Conservation (phyloP, 2,113 vertebrate species). For the Strigops habroptila region DNA sequence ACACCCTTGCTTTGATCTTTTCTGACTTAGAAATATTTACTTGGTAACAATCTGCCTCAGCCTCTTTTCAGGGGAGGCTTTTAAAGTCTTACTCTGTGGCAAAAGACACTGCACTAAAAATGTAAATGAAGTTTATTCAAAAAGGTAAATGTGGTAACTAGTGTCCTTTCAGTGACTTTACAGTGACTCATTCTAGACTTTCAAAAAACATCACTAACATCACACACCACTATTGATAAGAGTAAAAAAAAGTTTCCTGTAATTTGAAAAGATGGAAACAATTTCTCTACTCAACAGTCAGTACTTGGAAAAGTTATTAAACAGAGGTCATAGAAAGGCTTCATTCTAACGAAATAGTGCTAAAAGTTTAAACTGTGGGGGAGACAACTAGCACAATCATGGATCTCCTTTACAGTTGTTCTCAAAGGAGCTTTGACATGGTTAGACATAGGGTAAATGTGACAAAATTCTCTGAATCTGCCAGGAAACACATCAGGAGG, state of each 20-base stretch:
- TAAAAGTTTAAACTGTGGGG: constrained; percentile 30
- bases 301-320: constrained; percentile 62
- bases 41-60: not conserved
- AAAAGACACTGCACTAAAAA: constrained; percentile 54
- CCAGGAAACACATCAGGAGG: constrained; percentile 38
- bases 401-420: constrained; percentile 55
- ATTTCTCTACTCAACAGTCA: constrained; percentile 61
- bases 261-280: constrained; percentile 72
- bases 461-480: constrained; percentile 52
- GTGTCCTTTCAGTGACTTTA: constrained; percentile 77
- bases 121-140: constrained; percentile 69
- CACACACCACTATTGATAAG: constrained; percentile 62
- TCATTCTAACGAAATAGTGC: constrained; percentile 27
- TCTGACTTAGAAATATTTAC: constrained; percentile 21
- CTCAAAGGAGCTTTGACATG: constrained; percentile 24
- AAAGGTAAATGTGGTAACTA: constrained; percentile 73
- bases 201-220: constrained; percentile 73
- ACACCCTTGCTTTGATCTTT: constrained; percentile 4
- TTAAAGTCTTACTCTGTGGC: constrained; percentile 42
- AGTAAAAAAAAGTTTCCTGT: constrained; percentile 76
- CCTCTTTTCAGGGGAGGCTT: not conserved
- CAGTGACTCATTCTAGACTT: constrained; percentile 78
- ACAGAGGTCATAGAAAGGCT: constrained; percentile 63
- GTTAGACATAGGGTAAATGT: constrained; percentile 15
- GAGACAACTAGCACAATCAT: constrained; percentile 57